Evolutionary conservation across 2,888 invertebrate genomes (phyloP).

Genomic region (Eremobia ochroleuca): DNA sequence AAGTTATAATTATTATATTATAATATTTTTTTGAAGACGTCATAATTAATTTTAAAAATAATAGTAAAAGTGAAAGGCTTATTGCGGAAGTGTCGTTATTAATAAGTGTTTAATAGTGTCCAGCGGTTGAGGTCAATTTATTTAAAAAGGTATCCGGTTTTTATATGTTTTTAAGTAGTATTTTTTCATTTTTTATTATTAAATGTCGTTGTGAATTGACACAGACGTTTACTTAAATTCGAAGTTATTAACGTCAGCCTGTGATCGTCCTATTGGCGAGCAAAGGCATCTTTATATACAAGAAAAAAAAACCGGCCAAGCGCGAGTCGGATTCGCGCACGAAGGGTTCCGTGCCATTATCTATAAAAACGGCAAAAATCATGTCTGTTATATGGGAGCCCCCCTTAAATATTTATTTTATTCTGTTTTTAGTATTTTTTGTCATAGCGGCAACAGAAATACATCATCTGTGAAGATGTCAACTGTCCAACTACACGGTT

Average conservation of each 20-base stretch:
- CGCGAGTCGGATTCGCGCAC: too few species aligned
- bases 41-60: neutral
- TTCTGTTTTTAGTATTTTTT: too few species aligned
- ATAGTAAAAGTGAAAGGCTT: conserved; percentile 27
- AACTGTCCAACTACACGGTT: too few species aligned
- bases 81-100: conserved; percentile 33
- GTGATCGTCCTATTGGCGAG: neutral
- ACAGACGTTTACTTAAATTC: too few species aligned
- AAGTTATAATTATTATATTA: neutral
- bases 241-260: neutral
- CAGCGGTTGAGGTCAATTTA: conserved; percentile 28
- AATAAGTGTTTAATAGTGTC: conserved; percentile 32
- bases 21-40: neutral
- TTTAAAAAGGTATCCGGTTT: conserved; percentile 42
- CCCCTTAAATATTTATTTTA: too few species aligned
- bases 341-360: too few species aligned
- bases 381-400: too few species aligned
- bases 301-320: too few species aligned
- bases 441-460: too few species aligned
- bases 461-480: too few species aligned
- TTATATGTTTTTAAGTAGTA: neutral
- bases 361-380: too few species aligned
- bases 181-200: conserved; percentile 8
- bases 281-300: too few species aligned
- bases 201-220: conserved; percentile 9